Percentiles rank a stretch among this genome's conserved stretches.
phyloP scores from a whole-genome alignment of 35 echinoderm and acorn worm genomes.

The Ophiothrix spiculata region DNA sequence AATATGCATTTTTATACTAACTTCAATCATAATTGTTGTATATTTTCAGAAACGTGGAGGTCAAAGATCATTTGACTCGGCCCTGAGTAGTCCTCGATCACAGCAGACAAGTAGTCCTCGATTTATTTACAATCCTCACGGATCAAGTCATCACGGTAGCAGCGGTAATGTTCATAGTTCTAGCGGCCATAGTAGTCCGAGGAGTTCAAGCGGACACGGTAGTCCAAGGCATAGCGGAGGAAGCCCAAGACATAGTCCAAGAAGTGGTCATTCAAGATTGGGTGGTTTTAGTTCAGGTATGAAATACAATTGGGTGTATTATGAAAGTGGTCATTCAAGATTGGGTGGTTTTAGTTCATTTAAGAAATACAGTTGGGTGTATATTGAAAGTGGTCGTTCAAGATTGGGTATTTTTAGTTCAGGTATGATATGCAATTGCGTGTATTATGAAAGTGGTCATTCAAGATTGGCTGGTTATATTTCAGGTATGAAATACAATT shows the following conservation, averaged over 20 bases:
- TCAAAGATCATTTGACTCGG: slow-evolving; percentile 45
- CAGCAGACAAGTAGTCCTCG: slow-evolving; percentile 52
- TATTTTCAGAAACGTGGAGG: slow-evolving; percentile 71
- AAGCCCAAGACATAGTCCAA: slow-evolving; percentile 50
- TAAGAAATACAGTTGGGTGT: no score
- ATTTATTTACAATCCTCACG: slow-evolving; percentile 59
- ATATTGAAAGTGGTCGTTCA: slow-evolving; percentile 20
- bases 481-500: slow-evolving; percentile 73
- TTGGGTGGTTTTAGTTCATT: slow-evolving; percentile 72
- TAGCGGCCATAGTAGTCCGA: slow-evolving; percentile 45
- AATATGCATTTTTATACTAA: no score
- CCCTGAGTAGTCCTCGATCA: slow-evolving; percentile 50
- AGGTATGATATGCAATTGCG: no score
- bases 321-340: slow-evolving; percentile 31
- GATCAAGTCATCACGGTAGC: slow-evolving; percentile 17
- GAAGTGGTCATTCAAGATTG: slow-evolving; percentile 31
- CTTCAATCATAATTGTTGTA: no score
- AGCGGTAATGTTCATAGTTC: slow-evolving; percentile 18
- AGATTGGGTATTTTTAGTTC: slow-evolving; percentile 65
- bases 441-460: slow-evolving; percentile 27
- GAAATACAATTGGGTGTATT: no score
- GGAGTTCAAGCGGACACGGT: slow-evolving; percentile 26
- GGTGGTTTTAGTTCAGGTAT: slow-evolving; percentile 78
- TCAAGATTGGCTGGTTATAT: slow-evolving; percentile 52
- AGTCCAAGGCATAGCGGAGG: slow-evolving; percentile 54